A percentile compares a stretch with the other conserved stretches of the same genome.
Evolutionary conservation across 2,113 vertebrate genomes (phyloP).

Genomic region (Phodopus roborovskii): DNA sequence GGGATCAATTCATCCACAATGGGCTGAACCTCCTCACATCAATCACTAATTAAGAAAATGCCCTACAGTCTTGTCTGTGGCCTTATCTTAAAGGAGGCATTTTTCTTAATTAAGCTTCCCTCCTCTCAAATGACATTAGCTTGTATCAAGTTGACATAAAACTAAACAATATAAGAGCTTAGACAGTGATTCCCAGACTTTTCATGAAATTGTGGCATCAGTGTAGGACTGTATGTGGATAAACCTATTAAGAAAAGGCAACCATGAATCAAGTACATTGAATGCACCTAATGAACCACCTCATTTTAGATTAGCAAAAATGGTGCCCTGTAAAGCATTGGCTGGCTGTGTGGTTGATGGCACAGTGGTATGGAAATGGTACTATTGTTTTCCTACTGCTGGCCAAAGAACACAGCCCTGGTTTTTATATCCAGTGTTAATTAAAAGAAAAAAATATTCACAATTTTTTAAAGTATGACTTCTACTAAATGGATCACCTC

Average conservation of each 20-base stretch:
- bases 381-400: neutral
- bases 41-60: neutral
- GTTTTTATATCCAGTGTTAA: no score
- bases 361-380: neutral
- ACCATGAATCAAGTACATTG: neutral
- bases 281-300: neutral
- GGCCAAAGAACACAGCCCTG: neutral
- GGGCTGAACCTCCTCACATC: no score
- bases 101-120: neutral
- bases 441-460: neutral
- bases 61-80: neutral
- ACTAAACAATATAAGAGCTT: no score
- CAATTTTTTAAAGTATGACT: neutral
- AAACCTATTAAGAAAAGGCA: neutral
- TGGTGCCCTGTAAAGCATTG: fast-evolving
- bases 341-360: no score
- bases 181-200: neutral
- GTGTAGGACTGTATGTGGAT: neutral
- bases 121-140: no score
- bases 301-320: no score
- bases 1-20: no score
- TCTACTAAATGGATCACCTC: neutral
- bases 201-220: neutral
- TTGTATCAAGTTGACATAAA: neutral
- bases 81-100: neutral